Evolutionary conservation across 2,888 invertebrate species (phyloP).

Genomic region (Oxystoma pomonae): DNA sequence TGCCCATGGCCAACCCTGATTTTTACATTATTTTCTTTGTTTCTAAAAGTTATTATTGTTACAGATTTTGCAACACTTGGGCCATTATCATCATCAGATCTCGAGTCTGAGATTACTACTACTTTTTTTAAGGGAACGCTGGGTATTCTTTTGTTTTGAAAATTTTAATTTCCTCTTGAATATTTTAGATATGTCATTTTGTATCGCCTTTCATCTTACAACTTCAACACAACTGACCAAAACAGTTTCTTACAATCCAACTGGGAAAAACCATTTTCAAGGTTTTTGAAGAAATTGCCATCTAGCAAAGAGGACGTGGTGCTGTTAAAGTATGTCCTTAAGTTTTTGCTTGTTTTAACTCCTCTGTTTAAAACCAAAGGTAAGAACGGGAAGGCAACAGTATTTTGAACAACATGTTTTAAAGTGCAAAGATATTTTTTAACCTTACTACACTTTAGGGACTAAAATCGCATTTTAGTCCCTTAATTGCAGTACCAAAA

Average conservation of each 20-base stretch:
- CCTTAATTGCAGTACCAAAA: too few relatives aligned
- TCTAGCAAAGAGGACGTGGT: conserved; percentile 60
- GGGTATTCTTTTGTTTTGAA: background rate
- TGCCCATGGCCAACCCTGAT: too few relatives aligned
- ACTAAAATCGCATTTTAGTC: too few relatives aligned
- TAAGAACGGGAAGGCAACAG: conserved; percentile 19
- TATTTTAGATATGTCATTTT: conserved; percentile 33
- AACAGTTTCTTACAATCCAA: conserved; percentile 47
- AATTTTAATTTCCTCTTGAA: background rate
- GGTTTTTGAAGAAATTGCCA: conserved; percentile 62
- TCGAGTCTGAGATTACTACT: too few relatives aligned
- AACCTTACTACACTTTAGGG: too few relatives aligned
- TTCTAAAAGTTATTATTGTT: too few relatives aligned
- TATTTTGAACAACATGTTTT: too few relatives aligned
- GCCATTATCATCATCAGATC: too few relatives aligned
- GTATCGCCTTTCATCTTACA: conserved; percentile 22
- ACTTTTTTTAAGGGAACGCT: too few relatives aligned
- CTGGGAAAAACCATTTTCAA: conserved; percentile 59
- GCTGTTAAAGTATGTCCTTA: conserved; percentile 52
- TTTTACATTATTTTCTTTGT: too few relatives aligned
- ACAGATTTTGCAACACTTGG: too few relatives aligned
- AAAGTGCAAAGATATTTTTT: too few relatives aligned
- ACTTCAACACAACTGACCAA: conserved; percentile 14
- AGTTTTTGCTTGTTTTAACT: conserved; percentile 35
- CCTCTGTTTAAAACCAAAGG: conserved; percentile 37